Evolutionary conservation across 2,797 vertebrate species (phyloP).

Genomic region (Enteromius trimaculatus): DNA sequence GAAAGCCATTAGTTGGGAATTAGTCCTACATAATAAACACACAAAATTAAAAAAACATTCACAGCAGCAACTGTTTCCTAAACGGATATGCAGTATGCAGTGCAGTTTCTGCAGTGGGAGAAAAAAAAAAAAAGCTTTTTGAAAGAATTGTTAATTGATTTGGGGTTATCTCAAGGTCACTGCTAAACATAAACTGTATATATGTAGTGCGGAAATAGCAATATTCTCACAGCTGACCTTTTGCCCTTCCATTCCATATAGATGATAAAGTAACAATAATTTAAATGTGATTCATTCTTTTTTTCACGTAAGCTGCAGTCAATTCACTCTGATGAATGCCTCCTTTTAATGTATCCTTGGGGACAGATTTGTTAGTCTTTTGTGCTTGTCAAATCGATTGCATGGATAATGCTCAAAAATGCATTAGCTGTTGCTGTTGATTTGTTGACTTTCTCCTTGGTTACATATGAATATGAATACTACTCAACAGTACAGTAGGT

Average conservation of each 20-base stretch:
- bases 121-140: background rate
- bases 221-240: slow-evolving; percentile 24
- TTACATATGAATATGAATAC: background rate
- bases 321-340: slow-evolving; percentile 8
- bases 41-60: background rate
- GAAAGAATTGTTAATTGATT: background rate
- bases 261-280: slow-evolving; percentile 7
- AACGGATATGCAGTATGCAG: background rate
- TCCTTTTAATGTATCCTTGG: slow-evolving; percentile 9
- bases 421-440: background rate
- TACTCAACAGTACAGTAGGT: background rate
- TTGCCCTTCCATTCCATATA: background rate
- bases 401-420: background rate
- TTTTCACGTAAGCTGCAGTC: background rate
- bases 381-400: background rate
- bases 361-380: slow-evolving; percentile 1
- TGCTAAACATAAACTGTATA: background rate
- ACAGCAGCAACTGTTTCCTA: background rate
- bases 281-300: background rate
- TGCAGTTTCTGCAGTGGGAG: no score
- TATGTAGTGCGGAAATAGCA: background rate
- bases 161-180: slow-evolving; percentile 1
- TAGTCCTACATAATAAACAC: slow-evolving; percentile 1
- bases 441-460: background rate
- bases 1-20: background rate